These are phyloP conservation scores for Cyclargus thomasi DNA, from an alignment of 1,140 invertebrate genomes.

Conservation along the genomic window DNA sequence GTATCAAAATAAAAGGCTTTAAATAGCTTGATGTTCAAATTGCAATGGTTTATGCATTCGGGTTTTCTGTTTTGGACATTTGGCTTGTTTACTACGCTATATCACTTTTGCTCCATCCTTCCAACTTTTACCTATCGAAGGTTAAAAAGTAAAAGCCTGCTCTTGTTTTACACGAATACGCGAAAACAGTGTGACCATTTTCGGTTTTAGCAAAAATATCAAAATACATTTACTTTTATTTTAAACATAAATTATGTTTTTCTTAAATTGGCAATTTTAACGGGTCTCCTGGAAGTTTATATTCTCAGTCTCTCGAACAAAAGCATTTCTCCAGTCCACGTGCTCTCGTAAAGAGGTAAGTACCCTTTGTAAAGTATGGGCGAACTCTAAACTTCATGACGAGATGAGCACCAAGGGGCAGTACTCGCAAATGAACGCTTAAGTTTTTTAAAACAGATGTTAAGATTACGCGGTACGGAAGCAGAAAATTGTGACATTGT, in stretches of 20 bases:
- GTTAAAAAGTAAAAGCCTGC: no score
- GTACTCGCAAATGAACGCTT: not conserved
- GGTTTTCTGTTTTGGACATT: no score
- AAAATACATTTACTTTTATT: not conserved
- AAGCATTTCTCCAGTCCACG: not conserved
- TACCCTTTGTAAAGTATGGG: constrained; percentile 2
- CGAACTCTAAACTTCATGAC: not conserved
- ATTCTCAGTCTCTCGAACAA: not conserved
- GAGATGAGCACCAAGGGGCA: not conserved
- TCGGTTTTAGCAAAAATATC: no score
- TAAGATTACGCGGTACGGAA: not conserved
- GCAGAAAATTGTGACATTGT: not conserved
- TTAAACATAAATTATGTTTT: not conserved
- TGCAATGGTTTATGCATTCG: no score
- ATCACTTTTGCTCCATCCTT: no score
- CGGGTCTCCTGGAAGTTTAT: not conserved
- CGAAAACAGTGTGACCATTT: no score
- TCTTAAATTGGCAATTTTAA: not conserved
- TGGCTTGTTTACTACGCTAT: no score
- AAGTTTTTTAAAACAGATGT: not conserved
- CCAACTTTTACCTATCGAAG: no score
- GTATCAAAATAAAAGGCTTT: no score
- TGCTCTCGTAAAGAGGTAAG: constrained; percentile 4
- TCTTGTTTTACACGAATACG: no score
- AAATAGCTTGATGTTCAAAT: no score